Evolutionary conservation across 2,888 invertebrate species (phyloP).

Genomic region (Ophonus ardosiacus): DNA sequence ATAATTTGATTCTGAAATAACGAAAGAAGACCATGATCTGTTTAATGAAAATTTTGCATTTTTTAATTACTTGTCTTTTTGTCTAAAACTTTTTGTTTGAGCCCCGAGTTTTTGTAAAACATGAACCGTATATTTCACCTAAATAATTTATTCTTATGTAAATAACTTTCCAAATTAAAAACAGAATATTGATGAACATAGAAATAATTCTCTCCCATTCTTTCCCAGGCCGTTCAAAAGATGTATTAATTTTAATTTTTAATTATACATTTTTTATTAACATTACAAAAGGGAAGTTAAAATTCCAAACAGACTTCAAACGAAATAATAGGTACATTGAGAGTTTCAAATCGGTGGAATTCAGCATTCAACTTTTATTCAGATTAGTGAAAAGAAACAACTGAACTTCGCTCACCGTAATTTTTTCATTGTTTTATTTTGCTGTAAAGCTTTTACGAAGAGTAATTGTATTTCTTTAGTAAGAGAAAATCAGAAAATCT

Average conservation of each 20-base stretch:
- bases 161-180: background rate
- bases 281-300: conserved; percentile 28
- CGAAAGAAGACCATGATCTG: too few relatives aligned
- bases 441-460: conserved; percentile 1
- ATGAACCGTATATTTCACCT: background rate
- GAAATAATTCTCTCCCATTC: conserved; percentile 4
- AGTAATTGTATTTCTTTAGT: conserved; percentile 22
- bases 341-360: background rate
- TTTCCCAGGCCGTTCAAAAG: background rate
- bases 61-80: background rate
- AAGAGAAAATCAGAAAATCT: background rate
- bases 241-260: conserved; percentile 30
- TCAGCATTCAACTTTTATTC: conserved; percentile 13
- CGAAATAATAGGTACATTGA: background rate
- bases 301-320: conserved; percentile 5
- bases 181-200: conserved; percentile 12
- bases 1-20: too few relatives aligned
- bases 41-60: background rate
- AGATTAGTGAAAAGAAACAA: conserved; percentile 17
- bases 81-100: background rate
- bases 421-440: conserved; percentile 44
- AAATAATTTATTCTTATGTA: background rate
- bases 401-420: conserved; percentile 6
- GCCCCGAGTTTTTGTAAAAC: background rate
- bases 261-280: conserved; percentile 32